These are phyloP conservation scores for Drosophila ustulata DNA, from an alignment of 2,888 invertebrate genomes.

Conservation along the genomic window DNA sequence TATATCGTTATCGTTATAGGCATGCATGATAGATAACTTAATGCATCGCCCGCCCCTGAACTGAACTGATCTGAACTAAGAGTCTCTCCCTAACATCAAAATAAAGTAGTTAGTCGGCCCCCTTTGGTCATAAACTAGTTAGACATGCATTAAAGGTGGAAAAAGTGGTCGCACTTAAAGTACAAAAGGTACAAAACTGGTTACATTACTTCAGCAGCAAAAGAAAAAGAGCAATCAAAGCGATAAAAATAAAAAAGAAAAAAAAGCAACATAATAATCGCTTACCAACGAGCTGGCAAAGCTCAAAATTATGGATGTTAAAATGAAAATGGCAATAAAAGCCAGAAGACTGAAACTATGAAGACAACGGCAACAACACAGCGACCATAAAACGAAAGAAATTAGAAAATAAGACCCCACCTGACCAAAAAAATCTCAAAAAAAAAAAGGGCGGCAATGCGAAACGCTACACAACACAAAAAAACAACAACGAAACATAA, in stretches of 20 bases:
- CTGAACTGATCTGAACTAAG: not conserved
- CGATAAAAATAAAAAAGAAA: constrained; percentile 40
- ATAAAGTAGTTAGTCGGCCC: constrained; percentile 42
- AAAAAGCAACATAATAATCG: constrained; percentile 31
- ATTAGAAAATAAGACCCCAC: constrained; percentile 59
- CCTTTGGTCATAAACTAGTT: constrained; percentile 67
- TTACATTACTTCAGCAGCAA: constrained; percentile 61
- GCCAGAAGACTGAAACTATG: constrained; percentile 18
- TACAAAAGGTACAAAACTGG: constrained; percentile 74
- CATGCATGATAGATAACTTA: not conserved
- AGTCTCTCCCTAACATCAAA: constrained; percentile 21
- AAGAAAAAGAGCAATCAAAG: constrained; percentile 47
- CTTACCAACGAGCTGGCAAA: constrained; percentile 52
- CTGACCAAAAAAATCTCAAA: constrained; percentile 21
- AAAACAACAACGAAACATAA: constrained; percentile 10
- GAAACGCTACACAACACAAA: constrained; percentile 8
- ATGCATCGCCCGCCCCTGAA: not conserved
- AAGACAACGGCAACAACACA: constrained; percentile 1
- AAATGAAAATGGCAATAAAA: constrained; percentile 71
- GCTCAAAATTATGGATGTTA: constrained; percentile 64
- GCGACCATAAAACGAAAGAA: constrained; percentile 39
- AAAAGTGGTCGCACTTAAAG: constrained; percentile 58
- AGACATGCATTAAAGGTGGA: constrained; percentile 70
- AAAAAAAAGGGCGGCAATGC: constrained; percentile 47
- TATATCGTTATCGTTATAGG: not conserved